phyloP scores from a whole-genome alignment of 2,888 invertebrate species.

The Epistrophella euchroma region DNA sequence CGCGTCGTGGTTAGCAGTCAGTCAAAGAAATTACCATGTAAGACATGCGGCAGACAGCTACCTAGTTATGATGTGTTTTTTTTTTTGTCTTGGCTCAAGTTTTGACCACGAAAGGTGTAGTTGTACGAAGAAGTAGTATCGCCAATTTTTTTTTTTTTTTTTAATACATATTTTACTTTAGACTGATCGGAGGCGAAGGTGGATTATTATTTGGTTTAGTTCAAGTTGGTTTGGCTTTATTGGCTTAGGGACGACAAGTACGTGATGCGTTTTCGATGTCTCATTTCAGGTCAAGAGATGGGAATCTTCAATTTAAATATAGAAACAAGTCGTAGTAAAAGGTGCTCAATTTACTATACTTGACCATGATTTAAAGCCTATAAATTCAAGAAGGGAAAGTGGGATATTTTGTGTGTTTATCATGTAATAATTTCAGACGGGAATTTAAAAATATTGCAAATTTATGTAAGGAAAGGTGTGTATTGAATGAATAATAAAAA shows the following conservation, averaged over 20 bases:
- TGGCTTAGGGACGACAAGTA: slow-evolving; percentile 25
- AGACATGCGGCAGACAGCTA: slow-evolving; percentile 42
- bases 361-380: slow-evolving; percentile 22
- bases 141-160: slow-evolving; percentile 45
- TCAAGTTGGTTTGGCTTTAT: slow-evolving; percentile 36
- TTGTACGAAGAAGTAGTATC: slow-evolving; percentile 35
- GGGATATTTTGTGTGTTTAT: neutral
- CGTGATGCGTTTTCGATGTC: slow-evolving; percentile 23
- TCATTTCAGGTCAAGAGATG: slow-evolving; percentile 55
- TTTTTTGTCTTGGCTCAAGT: slow-evolving; percentile 15
- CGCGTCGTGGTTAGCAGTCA: slow-evolving; percentile 40
- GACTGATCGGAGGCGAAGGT: slow-evolving; percentile 16
- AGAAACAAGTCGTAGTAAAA: slow-evolving; percentile 8
- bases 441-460: neutral
- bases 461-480: slow-evolving; percentile 30
- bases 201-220: slow-evolving; percentile 11
- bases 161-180: neutral
- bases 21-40: slow-evolving; percentile 46
- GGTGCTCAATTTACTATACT: neutral
- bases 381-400: slow-evolving; percentile 27
- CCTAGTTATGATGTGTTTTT: slow-evolving; percentile 9
- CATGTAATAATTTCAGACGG: neutral
- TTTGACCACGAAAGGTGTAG: slow-evolving; percentile 45
- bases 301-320: slow-evolving; percentile 31
- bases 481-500: neutral